Evolutionary conservation across 2,888 invertebrate genomes (phyloP).

Genomic region (Trichogramma dendrolimi): DNA sequence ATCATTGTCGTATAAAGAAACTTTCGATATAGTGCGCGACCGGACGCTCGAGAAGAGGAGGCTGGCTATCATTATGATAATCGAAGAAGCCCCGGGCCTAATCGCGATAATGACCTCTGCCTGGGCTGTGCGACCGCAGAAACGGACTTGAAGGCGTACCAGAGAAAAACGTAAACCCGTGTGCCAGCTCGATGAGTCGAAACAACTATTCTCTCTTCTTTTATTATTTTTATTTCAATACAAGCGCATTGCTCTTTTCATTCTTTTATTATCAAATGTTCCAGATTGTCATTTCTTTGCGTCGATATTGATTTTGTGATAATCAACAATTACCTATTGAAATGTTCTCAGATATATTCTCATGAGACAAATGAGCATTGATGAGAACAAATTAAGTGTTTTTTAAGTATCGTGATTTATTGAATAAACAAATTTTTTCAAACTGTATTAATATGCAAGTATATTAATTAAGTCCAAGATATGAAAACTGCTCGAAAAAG

Average conservation of each 20-base stretch:
- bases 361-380: too few relatives aligned
- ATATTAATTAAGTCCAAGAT: too few relatives aligned
- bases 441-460: too few relatives aligned
- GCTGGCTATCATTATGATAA: conserved; percentile 48
- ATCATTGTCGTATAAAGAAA: conserved; percentile 41
- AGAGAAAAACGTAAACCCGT: conserved; percentile 1
- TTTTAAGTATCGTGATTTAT: too few relatives aligned
- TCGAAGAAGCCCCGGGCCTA: conserved; percentile 43
- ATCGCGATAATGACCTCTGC: conserved; percentile 47
- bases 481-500: too few relatives aligned
- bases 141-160: conserved; percentile 33
- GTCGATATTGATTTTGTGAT: too few relatives aligned
- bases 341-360: too few relatives aligned
- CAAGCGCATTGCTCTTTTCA: background rate
- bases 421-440: too few relatives aligned
- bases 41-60: background rate
- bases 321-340: too few relatives aligned
- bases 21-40: conserved; percentile 42
- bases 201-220: too few relatives aligned
- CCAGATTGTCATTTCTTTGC: too few relatives aligned
- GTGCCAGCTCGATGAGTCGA: background rate
- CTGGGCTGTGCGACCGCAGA: conserved; percentile 43
- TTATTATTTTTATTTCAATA: background rate
- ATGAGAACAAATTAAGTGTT: too few relatives aligned
- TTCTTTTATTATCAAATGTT: background rate